A percentile compares a stretch with the other conserved stretches of the same genome.
phyloP scores from a whole-genome alignment of 2,888 invertebrate genomes.

The Acronicta alni region DNA sequence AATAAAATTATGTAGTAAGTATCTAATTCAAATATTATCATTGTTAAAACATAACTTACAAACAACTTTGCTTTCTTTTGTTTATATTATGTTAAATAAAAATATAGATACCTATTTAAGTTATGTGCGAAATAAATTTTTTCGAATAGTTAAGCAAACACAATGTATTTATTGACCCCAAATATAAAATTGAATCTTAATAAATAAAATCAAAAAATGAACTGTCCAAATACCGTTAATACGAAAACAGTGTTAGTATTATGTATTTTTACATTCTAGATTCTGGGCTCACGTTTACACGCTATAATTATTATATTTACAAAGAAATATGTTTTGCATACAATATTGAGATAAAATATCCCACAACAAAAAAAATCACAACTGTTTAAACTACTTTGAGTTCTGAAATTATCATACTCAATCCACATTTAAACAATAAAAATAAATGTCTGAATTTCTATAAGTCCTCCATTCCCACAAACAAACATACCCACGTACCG shows the following conservation, averaged over 20 bases:
- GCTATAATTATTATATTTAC: neutral
- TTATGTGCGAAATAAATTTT: too few species aligned
- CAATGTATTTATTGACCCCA: too few species aligned
- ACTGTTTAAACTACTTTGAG: neutral
- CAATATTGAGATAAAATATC: neutral
- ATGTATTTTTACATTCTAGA: neutral
- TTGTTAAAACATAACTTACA: neutral
- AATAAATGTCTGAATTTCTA: slow-evolving; percentile 4
- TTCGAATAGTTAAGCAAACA: too few species aligned
- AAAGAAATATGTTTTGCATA: neutral
- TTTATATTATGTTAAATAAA: too few species aligned
- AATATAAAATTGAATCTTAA: too few species aligned
- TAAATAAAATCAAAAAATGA: too few species aligned
- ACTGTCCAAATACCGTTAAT: too few species aligned
- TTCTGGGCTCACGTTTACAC: neutral
- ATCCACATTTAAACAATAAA: slow-evolving; percentile 2
- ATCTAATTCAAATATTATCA: too few species aligned
- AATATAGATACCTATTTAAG: too few species aligned
- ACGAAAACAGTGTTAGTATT: too few species aligned
- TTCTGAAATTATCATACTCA: neutral
- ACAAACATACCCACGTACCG: slow-evolving; percentile 15
- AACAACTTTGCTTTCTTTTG: neutral
- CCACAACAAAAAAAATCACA: neutral
- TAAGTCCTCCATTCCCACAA: slow-evolving; percentile 33
- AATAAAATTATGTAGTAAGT: slow-evolving; percentile 22